Percentiles rank a stretch among this genome's conserved stretches.
These are phyloP conservation scores for Pristis pectinata DNA, from an alignment of 2,797 vertebrate genomes.

Conservation along the genomic window DNA sequence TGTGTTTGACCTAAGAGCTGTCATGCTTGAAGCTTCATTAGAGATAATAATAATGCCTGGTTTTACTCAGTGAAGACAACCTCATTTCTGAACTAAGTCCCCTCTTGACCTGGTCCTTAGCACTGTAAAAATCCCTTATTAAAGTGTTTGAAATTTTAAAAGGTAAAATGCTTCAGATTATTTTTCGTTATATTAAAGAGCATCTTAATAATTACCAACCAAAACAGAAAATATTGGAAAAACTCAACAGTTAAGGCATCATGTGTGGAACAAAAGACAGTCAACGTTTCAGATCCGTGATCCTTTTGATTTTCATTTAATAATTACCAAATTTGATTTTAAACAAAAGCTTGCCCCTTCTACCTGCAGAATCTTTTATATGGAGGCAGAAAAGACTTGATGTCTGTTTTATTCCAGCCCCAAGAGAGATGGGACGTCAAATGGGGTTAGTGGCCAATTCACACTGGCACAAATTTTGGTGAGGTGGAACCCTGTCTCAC, in stretches of 20 bases:
- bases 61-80: not conserved
- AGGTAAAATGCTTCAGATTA: not conserved
- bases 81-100: not conserved
- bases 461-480: not conserved
- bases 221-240: too few species aligned
- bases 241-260: too few species aligned
- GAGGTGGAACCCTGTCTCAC: too few species aligned
- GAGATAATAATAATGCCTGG: not conserved
- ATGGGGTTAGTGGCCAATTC: not conserved
- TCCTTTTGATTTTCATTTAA: not conserved
- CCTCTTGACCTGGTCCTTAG: not conserved
- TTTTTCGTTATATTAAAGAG: not conserved
- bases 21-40: not conserved
- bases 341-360: not conserved
- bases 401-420: not conserved
- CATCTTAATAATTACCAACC: not conserved
- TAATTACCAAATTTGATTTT: not conserved
- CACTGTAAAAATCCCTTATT: not conserved
- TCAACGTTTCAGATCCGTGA: too few species aligned
- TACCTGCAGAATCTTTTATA: not conserved
- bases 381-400: not conserved
- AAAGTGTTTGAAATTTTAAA: not conserved
- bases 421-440: not conserved
- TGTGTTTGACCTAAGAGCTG: not conserved
- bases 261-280: too few species aligned